Percentiles rank a stretch among this genome's conserved stretches.
Conservation (phyloP, 2,888 invertebrate genomes). For the Caenorhabditis afra region DNA sequence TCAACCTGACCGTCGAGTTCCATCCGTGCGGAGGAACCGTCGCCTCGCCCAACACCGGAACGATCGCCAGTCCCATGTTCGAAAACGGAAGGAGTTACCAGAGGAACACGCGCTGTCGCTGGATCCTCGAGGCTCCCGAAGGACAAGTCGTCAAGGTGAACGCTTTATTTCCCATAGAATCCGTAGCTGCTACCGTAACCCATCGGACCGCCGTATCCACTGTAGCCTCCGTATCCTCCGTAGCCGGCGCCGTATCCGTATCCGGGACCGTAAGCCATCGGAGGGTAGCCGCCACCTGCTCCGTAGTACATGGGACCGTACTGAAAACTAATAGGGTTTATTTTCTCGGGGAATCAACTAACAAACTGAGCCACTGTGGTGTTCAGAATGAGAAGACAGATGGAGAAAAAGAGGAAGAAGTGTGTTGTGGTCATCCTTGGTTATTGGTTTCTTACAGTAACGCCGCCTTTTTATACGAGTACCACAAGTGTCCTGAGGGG, state of each 20-base stretch:
- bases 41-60: slow-evolving; percentile 65
- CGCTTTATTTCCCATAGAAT: slow-evolving; percentile 56
- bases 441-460: slow-evolving; percentile 3
- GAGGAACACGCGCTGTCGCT: slow-evolving; percentile 72
- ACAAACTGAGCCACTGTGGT: slow-evolving; percentile 34
- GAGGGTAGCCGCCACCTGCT: slow-evolving; percentile 33
- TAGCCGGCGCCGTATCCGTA: slow-evolving; percentile 29
- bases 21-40: slow-evolving; percentile 39
- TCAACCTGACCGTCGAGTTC: slow-evolving; percentile 66
- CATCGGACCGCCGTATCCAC: slow-evolving; percentile 43
- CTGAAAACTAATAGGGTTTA: slow-evolving; percentile 32
- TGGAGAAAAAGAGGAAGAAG: neutral
- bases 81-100: slow-evolving; percentile 67
- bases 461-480: slow-evolving; percentile 26
- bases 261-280: slow-evolving; percentile 40
- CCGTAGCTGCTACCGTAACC: slow-evolving; percentile 55
- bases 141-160: slow-evolving; percentile 73
- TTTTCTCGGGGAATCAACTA: neutral
- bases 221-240: slow-evolving; percentile 21
- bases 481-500: slow-evolving; percentile 9
- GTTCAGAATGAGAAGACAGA: neutral
- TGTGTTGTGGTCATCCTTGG: slow-evolving; percentile 19
- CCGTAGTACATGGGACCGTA: slow-evolving; percentile 51
- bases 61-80: slow-evolving; percentile 56
- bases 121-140: slow-evolving; percentile 76